Conservation (phyloP, 1,140 invertebrate species). For the Pseudomyrmex sp. region DNA sequence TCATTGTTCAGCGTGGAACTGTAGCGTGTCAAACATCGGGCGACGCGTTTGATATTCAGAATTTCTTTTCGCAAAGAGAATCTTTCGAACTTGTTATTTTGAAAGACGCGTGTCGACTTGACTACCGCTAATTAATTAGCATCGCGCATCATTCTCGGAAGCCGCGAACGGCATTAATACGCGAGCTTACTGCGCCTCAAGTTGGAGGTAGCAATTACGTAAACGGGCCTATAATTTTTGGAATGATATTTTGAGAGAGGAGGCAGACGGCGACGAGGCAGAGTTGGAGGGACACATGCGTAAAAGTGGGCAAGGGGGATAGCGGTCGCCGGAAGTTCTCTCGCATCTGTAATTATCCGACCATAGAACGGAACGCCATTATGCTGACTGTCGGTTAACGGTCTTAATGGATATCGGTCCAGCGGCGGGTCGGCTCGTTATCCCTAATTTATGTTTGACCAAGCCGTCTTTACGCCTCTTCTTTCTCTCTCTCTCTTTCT, state of each 20-base stretch:
- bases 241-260: constrained; percentile 47
- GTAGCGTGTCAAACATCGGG: constrained; percentile 25
- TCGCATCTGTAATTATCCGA: constrained; percentile 64
- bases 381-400: constrained; percentile 60
- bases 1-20: constrained; percentile 26
- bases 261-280: not conserved
- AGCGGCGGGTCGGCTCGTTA: constrained; percentile 62
- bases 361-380: constrained; percentile 63
- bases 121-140: constrained; percentile 51
- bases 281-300: not conserved
- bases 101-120: not conserved
- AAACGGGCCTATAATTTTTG: constrained; percentile 58
- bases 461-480: constrained; percentile 8
- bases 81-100: not conserved
- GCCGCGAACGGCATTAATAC: constrained; percentile 9
- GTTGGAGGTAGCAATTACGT: constrained; percentile 58
- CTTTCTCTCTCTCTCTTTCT: not conserved
- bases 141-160: not conserved
- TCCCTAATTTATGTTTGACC: constrained; percentile 69
- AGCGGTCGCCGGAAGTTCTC: constrained; percentile 40
- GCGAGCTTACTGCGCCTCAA: not conserved
- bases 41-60: too few relatives aligned
- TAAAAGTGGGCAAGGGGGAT: constrained; percentile 7
- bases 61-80: too few relatives aligned
- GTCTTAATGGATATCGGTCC: constrained; percentile 64